These are phyloP conservation scores for Leptopilina clavipes DNA, from an alignment of 1,140 invertebrate species.

Conservation along the genomic window DNA sequence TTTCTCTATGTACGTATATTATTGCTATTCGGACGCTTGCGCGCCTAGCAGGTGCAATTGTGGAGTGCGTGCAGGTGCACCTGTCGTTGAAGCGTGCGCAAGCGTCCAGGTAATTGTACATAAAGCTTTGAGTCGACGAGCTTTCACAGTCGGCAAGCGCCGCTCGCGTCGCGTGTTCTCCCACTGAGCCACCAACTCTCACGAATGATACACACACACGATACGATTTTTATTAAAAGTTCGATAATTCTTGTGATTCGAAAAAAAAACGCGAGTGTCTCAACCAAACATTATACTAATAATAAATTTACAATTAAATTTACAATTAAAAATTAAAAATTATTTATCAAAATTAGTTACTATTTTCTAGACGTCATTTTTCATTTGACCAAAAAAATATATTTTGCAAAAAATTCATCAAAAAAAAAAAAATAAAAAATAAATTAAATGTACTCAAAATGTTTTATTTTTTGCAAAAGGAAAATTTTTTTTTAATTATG, in stretches of 20 bases:
- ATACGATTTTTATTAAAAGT: neutral
- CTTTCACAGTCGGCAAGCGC: constrained; percentile 73
- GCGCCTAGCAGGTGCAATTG: constrained; percentile 49
- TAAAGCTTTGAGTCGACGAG: constrained; percentile 64
- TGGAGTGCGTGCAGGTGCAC: constrained; percentile 56
- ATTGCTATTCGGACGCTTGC: constrained; percentile 51
- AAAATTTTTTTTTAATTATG: no score
- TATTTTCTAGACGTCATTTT: no score
- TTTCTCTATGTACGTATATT: constrained; percentile 15
- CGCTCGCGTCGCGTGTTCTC: constrained; percentile 68
- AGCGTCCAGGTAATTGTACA: constrained; percentile 69
- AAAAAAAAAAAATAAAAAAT: no score
- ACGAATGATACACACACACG: constrained; percentile 38
- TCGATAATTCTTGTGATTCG: neutral
- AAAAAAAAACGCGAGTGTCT: constrained; percentile 13
- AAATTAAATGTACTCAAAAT: no score
- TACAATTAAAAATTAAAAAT: no score
- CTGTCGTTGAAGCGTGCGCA: constrained; percentile 60
- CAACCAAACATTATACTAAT: neutral
- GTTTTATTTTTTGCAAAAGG: neutral
- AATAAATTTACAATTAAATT: no score
- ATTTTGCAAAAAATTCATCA: no score
- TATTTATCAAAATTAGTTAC: no score
- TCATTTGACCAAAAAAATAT: no score
- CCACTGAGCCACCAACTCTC: constrained; percentile 40